These are phyloP conservation scores for Heliconius hermathena DNA, from an alignment of 1,140 invertebrate genomes.

Conservation along the genomic window DNA sequence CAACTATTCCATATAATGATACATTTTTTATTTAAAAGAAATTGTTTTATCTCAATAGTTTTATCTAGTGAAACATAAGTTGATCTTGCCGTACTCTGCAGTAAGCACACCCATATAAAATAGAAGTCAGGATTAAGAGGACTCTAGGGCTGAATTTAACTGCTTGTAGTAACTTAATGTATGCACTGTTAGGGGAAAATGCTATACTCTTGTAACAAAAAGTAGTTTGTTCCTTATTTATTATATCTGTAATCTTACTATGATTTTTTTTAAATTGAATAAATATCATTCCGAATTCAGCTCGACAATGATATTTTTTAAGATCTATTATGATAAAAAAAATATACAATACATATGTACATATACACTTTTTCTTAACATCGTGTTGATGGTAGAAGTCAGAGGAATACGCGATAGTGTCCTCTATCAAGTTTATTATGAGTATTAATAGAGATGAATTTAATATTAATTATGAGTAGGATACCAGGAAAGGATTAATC, in stretches of 20 bases:
- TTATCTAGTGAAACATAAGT: slow-evolving; percentile 11
- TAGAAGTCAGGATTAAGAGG: slow-evolving; percentile 14
- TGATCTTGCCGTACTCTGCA: slow-evolving; percentile 9
- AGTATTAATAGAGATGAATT: slow-evolving; percentile 28
- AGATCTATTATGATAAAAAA: too few species aligned
- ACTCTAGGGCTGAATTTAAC: slow-evolving; percentile 12
- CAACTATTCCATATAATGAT: background rate
- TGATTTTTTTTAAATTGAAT: background rate
- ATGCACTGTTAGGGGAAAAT: background rate
- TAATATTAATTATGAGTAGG: slow-evolving; percentile 34
- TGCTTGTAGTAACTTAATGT: slow-evolving; percentile 15
- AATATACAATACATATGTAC: too few species aligned
- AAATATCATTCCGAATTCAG: too few species aligned
- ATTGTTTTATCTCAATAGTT: slow-evolving; percentile 5
- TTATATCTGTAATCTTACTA: background rate
- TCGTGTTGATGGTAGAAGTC: background rate
- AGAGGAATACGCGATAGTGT: background rate
- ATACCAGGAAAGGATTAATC: slow-evolving; percentile 46
- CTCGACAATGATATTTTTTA: too few species aligned
- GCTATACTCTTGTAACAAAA: slow-evolving; percentile 3
- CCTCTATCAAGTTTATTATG: slow-evolving; percentile 16
- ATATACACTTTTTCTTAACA: too few species aligned
- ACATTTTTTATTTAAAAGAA: background rate
- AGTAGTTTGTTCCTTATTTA: background rate
- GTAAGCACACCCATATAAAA: slow-evolving; percentile 12